phyloP scores from a whole-genome alignment of 2,113 vertebrate genomes.

The Anoura caudifer region DNA sequence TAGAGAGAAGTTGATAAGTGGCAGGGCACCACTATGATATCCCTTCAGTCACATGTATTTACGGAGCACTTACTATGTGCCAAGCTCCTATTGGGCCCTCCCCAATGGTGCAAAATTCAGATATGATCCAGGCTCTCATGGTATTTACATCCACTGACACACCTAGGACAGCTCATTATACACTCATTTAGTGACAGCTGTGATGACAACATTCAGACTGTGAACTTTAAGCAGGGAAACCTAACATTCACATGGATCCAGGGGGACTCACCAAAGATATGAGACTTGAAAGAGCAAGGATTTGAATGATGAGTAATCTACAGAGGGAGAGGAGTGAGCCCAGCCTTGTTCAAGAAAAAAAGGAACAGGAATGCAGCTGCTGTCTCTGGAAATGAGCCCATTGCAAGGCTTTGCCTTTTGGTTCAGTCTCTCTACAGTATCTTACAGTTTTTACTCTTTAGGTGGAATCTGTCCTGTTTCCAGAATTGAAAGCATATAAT shows the following conservation, averaged over 20 bases:
- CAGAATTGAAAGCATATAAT: constrained; percentile 78
- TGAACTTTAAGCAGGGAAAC: not conserved
- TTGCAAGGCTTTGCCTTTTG: not conserved
- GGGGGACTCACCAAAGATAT: not conserved
- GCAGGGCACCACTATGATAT: not conserved
- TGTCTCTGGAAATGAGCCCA: not conserved
- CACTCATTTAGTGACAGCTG: not conserved
- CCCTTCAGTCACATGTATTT: not conserved
- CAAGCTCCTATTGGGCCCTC: not conserved
- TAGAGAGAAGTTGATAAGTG: not conserved
- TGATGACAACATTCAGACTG: not conserved
- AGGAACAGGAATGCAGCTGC: not conserved
- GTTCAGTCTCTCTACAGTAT: not conserved
- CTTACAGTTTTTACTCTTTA: constrained; percentile 63
- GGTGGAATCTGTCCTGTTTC: constrained; percentile 90
- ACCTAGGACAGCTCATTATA: not conserved
- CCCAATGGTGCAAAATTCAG: not conserved
- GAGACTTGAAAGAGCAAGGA: not conserved
- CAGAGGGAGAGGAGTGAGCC: not conserved
- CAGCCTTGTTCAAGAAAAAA: not conserved
- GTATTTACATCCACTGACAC: not conserved
- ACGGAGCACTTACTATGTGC: not conserved
- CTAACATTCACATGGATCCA: not conserved
- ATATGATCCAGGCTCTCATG: not conserved
- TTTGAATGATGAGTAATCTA: not conserved